Conservation (phyloP, 2,113 vertebrate genomes). For the Numida meleagris region DNA sequence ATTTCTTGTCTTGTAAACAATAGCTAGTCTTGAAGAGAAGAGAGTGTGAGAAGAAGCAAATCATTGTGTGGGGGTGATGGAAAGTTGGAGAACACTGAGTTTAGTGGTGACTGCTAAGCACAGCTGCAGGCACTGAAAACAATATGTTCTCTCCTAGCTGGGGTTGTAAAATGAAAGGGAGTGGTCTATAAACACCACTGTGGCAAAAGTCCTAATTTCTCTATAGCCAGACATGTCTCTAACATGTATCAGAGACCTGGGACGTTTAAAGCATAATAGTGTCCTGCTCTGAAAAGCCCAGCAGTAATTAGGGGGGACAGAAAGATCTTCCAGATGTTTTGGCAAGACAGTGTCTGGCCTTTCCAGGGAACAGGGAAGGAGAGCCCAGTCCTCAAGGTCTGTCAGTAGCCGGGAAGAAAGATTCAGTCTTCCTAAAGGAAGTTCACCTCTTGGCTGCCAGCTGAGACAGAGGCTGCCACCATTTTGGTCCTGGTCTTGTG, state of each 20-base stretch:
- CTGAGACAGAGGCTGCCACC: not conserved
- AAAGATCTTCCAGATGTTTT: not conserved
- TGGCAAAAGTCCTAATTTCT: not conserved
- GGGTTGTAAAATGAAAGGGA: constrained; percentile 28
- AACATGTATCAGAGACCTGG: not conserved
- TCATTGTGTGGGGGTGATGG: not conserved
- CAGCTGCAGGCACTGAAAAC: constrained; percentile 29
- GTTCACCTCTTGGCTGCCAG: not conserved
- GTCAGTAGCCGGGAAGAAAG: not conserved
- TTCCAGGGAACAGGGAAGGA: not conserved
- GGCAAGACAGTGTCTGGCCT: not conserved
- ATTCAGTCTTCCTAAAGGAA: not conserved
- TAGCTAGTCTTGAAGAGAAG: constrained; percentile 3
- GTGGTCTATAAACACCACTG: not conserved
- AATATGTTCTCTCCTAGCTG: constrained; percentile 11
- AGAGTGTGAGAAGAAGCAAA: constrained; percentile 11
- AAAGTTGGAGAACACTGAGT: not conserved
- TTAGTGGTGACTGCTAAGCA: not conserved
- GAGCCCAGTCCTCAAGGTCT: not conserved
- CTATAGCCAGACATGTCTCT: not conserved
- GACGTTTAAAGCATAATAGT: not conserved
- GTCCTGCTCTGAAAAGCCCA: not conserved
- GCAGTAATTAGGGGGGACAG: not conserved
- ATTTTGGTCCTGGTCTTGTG: not conserved
- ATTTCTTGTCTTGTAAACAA: constrained; percentile 42